phyloP scores from a whole-genome alignment of 2,888 invertebrate genomes.

The Ethmia dodecea region DNA sequence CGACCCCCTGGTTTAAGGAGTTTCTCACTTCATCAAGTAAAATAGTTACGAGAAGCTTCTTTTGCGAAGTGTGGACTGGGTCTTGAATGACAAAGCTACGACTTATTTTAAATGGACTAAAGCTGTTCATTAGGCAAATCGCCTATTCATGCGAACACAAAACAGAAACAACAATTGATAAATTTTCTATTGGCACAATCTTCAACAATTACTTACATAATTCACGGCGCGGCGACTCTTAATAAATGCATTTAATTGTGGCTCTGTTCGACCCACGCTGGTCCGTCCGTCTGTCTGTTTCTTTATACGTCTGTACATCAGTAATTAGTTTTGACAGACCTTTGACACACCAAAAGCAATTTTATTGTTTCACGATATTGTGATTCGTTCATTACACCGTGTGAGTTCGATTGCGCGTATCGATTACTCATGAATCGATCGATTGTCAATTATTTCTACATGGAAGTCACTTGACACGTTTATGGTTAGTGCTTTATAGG shows the following conservation, averaged over 20 bases:
- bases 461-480: no score
- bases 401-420: conserved; percentile 12
- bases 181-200: conserved; percentile 6
- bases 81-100: no score
- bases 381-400: conserved; percentile 7
- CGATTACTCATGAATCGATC: background rate
- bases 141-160: no score
- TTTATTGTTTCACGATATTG: conserved; percentile 11
- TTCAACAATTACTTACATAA: no score
- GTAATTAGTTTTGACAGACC: conserved; percentile 14
- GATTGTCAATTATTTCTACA: background rate
- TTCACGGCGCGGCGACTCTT: conserved; percentile 10
- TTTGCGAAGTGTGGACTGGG: no score
- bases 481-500: no score
- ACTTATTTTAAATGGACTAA: no score
- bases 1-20: no score
- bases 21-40: no score
- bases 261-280: conserved; percentile 18
- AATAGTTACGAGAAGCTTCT: no score
- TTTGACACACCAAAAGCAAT: conserved; percentile 10
- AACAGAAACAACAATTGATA: conserved; percentile 1
- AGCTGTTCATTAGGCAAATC: no score
- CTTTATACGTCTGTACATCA: conserved; percentile 3
- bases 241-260: conserved; percentile 20
- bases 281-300: conserved; percentile 8